Base-by-base conservation (phyloP, 2,113 vertebrate species). In the Peromyscus californicus region DNA sequence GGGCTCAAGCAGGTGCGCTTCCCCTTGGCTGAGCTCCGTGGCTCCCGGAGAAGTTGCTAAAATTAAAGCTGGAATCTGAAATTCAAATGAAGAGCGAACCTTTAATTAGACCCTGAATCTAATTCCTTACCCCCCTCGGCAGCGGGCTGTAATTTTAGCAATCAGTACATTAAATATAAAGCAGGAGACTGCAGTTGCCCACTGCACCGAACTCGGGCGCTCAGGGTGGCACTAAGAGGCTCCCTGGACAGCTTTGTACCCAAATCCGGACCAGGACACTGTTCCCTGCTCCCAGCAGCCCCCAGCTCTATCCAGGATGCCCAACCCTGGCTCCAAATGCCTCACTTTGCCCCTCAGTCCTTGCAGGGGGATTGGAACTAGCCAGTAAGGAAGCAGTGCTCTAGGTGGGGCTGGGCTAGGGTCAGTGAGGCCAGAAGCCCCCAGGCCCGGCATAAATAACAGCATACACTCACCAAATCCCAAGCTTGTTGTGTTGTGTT, bases 91-190 rank as follows among this genome's bases (percentile, higher is more conserved):
- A 98, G 98, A 98, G 89, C 98, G 97, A 99, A 98, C 98, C 98
- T 99, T 98, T 99, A 99, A 99, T 99, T 99, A 99, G 98, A 99
- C 97, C 97, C 97, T 98, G 98, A 98, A 98, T 98, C 97, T 98
- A 98, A 99, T 99, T 99, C 98, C 98, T 98, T 98, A 98, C 98
- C 98, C 98, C 97, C 95, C 97, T 98, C 31, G 0, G 97, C 98
- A 98, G 54, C 93, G 2, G 98, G 98, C 98, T 98, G 97, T 98
- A 98, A 99, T 99, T 98, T 98, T 98, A 98, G 98, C 98, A 99
- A 99, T 99, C 98, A 99, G 98, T 92, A 98, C 96, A 98, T 98
- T 98, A 99, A 98, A 98, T 98, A 97, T 97, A 97, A 98, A 97
- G 96, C 97, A 61, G 2, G 78, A 98, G 98, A 97, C 98, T 96